Conservation (phyloP, 30 jellyfish, hydroid and myxozoan species). For the Pelagia noctiluca region DNA sequence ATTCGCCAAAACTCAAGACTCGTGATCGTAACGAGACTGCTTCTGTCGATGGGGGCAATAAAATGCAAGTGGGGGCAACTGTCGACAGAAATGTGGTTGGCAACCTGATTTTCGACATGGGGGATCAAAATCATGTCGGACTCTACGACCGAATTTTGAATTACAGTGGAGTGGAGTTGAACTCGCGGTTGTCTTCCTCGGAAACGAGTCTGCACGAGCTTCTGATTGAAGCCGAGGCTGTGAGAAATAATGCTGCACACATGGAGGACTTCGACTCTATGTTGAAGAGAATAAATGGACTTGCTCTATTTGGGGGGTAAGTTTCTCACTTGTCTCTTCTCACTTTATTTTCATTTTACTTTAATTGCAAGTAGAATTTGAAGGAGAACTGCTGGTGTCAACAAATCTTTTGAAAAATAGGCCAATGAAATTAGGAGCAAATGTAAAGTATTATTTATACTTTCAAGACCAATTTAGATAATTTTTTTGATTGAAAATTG, state of each 20-base stretch:
- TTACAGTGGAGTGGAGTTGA: slow-evolving; percentile 62
- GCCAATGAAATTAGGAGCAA: too few species aligned
- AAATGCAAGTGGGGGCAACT: slow-evolving; percentile 32
- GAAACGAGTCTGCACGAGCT: slow-evolving; percentile 70
- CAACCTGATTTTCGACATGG: slow-evolving; percentile 31
- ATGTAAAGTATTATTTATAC: too few species aligned
- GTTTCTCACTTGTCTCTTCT: background rate
- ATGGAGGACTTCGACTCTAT: slow-evolving; percentile 84
- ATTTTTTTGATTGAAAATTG: too few species aligned
- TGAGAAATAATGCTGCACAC: slow-evolving; percentile 32
- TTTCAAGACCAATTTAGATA: too few species aligned
- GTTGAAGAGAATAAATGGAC: slow-evolving; percentile 78
- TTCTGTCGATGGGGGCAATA: background rate
- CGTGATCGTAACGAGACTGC: slow-evolving; percentile 20
- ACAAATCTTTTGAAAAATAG: too few species aligned
- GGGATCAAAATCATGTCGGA: slow-evolving; percentile 13
- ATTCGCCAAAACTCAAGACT: background rate
- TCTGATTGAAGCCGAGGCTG: slow-evolving; percentile 66
- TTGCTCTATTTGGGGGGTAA: slow-evolving; percentile 85
- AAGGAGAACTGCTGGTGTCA: too few species aligned
- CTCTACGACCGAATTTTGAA: slow-evolving; percentile 53
- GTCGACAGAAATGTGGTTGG: slow-evolving; percentile 50
- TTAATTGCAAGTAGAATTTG: too few species aligned
- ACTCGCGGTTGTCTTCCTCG: slow-evolving; percentile 49
- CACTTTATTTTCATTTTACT: background rate